Conservation (phyloP, 1,140 invertebrate species). For the Hesperophylax magnus region DNA sequence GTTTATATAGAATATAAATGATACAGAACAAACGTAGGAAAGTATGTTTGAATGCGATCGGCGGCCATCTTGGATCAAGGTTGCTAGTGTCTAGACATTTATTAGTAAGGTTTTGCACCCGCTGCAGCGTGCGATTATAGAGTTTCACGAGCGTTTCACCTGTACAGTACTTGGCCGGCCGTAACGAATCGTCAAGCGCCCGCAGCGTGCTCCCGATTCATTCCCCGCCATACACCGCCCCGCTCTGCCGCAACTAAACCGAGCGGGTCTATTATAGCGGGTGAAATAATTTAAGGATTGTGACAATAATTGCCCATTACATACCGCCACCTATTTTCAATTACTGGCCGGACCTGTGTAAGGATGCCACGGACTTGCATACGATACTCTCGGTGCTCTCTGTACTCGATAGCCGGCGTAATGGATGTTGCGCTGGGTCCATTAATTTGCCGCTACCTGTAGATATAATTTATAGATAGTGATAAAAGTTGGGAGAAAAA, state of each 20-base stretch:
- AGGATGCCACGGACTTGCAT: conserved; percentile 5
- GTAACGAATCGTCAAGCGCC: conserved; percentile 42
- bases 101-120: not conserved
- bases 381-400: not conserved
- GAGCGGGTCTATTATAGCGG: conserved; percentile 40
- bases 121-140: conserved; percentile 7
- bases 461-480: too few relatives aligned
- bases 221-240: conserved; percentile 17
- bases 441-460: too few relatives aligned
- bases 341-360: conserved; percentile 32
- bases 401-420: too few relatives aligned
- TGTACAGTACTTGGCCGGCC: conserved; percentile 13
- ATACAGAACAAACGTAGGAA: too few relatives aligned
- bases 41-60: too few relatives aligned
- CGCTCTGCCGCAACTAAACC: conserved; percentile 44
- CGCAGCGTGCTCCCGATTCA: conserved; percentile 2
- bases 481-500: too few relatives aligned
- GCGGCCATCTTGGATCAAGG: too few relatives aligned
- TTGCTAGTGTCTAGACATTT: too few relatives aligned
- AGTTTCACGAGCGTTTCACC: conserved; percentile 28
- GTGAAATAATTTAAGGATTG: conserved; percentile 49
- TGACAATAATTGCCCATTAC: conserved; percentile 56
- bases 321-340: conserved; percentile 48
- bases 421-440: too few relatives aligned
- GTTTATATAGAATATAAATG: too few relatives aligned